Percentiles rank a stretch among this genome's conserved stretches.
phyloP scores from a whole-genome alignment of 1,140 invertebrate genomes.

The Drosophila littoralis region DNA sequence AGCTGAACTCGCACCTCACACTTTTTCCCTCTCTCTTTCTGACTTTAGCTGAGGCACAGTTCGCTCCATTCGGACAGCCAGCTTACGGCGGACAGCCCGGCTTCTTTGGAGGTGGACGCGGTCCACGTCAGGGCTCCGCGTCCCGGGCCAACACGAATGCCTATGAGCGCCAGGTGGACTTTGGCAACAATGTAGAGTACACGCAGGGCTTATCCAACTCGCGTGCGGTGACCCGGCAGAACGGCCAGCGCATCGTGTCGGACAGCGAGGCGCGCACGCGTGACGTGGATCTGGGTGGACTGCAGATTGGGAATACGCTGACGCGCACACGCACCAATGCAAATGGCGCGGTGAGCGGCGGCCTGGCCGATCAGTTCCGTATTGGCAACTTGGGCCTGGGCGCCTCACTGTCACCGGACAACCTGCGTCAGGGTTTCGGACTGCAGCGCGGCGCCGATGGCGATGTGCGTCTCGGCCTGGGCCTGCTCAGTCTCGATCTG shows the following conservation, averaged over 20 bases:
- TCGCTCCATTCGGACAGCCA: slow-evolving; percentile 23
- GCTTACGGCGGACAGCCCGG: slow-evolving; percentile 1
- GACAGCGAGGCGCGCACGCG: slow-evolving; percentile 63
- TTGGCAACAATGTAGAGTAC: slow-evolving; percentile 66
- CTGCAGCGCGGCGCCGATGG: slow-evolving; percentile 68
- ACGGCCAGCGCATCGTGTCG: slow-evolving; percentile 65
- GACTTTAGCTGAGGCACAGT: slow-evolving; percentile 36
- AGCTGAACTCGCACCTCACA: neutral
- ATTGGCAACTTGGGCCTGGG: slow-evolving; percentile 69
- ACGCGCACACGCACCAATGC: slow-evolving; percentile 66
- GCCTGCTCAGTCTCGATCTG: slow-evolving; percentile 68
- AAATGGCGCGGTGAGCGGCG: slow-evolving; percentile 59
- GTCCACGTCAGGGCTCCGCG: slow-evolving; percentile 56
- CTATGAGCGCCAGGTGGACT: slow-evolving; percentile 70
- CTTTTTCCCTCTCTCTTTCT: neutral
- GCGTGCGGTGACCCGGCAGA: slow-evolving; percentile 64
- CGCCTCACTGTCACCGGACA: slow-evolving; percentile 65
- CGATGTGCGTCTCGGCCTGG: slow-evolving; percentile 61
- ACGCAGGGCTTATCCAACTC: slow-evolving; percentile 70
- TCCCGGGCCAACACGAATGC: slow-evolving; percentile 70
- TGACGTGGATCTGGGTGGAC: slow-evolving; percentile 62
- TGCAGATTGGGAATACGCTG: slow-evolving; percentile 75
- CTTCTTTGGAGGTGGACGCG: slow-evolving; percentile 6
- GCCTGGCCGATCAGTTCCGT: slow-evolving; percentile 70
- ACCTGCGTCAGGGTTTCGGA: slow-evolving; percentile 70